Base-by-base conservation (phyloP, 2,797 vertebrate species). In the Zalophus californianus region DNA sequence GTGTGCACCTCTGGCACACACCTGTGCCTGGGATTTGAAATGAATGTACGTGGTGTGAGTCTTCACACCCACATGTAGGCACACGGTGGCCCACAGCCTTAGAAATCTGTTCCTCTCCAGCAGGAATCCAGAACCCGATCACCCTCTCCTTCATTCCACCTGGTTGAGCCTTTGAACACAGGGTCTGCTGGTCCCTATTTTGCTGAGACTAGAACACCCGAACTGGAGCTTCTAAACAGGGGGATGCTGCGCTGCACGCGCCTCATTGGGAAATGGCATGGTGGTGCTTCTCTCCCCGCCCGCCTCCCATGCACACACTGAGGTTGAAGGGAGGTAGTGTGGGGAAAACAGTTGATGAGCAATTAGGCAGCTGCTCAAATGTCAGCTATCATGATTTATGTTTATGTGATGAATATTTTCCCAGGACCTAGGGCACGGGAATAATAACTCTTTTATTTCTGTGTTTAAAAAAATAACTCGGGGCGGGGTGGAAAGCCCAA, bases 241-340 rank as follows among this genome's bases (percentile, higher is more conserved):
- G 12, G 5, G 5, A 12, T 0, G 12, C 16, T 1, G 0, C 9
- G 18, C 80, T 16, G 23, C 7, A 12, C 70, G n/a, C 75, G 64
- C 64, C 77, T 72, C 27, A 2, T 23, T 38, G 21, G 64, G 48
- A 21, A 4, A 10, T 3, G 52, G 68, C 0, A 2, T 7, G 56
- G 54, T 0, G 3, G 6, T 1, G 15, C 62, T 13, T 23, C 50
- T 72, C 27, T 44, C 15, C 35, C 44, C 5, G 4, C 56, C 8
- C 4, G 8, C 20, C 1, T 8, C 2, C 11, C 0, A 0, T 4
- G 10, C 21, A 50, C 29, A 3, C 0, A 14, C 60, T 20, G 7
- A 64, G 68, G 92, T 10, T 7, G 56, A 10, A 44, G 79, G 27
- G 52, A 62, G 73, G 44, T 80, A 15, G 84, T 8, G 8, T 12